A percentile compares a stretch with the other conserved stretches of the same genome.
These are phyloP conservation scores for Rhegmatorhina hoffmannsi DNA, from an alignment of 2,113 vertebrate genomes.

Conservation along the genomic window DNA sequence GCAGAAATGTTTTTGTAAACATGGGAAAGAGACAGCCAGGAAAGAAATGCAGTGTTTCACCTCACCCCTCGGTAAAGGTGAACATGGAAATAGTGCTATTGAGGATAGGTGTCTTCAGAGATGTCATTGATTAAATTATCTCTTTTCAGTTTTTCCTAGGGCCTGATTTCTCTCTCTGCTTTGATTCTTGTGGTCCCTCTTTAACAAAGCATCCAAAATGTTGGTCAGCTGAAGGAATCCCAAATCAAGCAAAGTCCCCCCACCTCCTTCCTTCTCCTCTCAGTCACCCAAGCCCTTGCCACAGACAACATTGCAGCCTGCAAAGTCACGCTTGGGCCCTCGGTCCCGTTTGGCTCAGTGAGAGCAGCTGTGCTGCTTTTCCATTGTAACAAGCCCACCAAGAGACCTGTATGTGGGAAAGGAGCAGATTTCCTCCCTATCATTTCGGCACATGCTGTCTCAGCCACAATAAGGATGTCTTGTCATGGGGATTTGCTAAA, in stretches of 20 bases:
- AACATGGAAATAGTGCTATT: fast-evolving
- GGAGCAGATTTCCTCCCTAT: constrained; percentile 46
- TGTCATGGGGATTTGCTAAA: constrained; percentile 63
- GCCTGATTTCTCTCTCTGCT: not conserved
- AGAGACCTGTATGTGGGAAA: not conserved
- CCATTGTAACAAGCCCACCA: not conserved
- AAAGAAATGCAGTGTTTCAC: not conserved
- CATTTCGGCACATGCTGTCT: not conserved
- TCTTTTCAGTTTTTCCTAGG: not conserved
- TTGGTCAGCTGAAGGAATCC: not conserved
- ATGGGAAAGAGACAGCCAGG: not conserved
- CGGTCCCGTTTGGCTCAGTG: not conserved
- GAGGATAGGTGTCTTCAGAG: not conserved
- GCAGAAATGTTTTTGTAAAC: not conserved
- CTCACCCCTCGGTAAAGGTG: not conserved
- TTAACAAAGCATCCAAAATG: not conserved
- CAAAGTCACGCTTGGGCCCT: not conserved
- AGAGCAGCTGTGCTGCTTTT: not conserved
- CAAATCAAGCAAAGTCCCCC: not conserved
- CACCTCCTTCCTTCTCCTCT: not conserved
- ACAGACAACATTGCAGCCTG: not conserved
- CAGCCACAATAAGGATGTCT: constrained; percentile 41
- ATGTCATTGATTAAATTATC: not conserved
- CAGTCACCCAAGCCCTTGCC: not conserved
- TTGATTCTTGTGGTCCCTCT: not conserved